Base-by-base conservation (phyloP, 2,113 vertebrate species). In the Atlantisia rogersi region DNA sequence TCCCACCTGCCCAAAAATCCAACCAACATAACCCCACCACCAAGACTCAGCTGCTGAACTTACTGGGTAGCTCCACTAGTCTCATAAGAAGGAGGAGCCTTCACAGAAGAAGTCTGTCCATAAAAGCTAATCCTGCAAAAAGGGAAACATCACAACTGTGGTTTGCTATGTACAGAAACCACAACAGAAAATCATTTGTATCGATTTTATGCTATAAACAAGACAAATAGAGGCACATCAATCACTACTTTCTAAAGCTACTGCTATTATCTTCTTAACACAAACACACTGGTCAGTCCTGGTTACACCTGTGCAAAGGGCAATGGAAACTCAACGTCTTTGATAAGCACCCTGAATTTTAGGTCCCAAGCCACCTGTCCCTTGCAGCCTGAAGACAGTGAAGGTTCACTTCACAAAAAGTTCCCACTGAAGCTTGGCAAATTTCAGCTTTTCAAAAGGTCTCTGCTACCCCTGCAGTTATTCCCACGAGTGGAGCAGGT, bases 81-180 rank as follows among this genome's bases (percentile, higher is more conserved):
- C 86, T 91, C 96, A 95, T 53, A 95, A 70, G 95, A 95, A 95
- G 95, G 78, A 96, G 93, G 18, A 75, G 88, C 89, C 91, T 91
- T 95, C 96, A 94, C 95, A 96, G 96, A 84, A 40, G 96, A 95
- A 87, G 93, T 95, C 91, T 97, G 96, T 92, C 95, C 96, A 93
- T 96, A 95, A 97, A 97, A 97, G 83, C 95, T 95, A 93, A 96
- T 94, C 96, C 95, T 97, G 95, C 65, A 96, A 95, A 94, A 94
- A 92, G 35, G 82, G 83, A 96, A 94, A 93, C 58, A 65, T 93
- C 86, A 92, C 46, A 86, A 86, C 10, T 91, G 82, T 94, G 90
- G 90, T 83, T 94, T 94, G 65, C 86, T 82, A 52, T 79, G 48
- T 88, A 86, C 16, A 86, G 60, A 88, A 97, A 94, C 86, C 92